phyloP scores from a whole-genome alignment of 2,888 invertebrate species.

The Mycalesis mineus region DNA sequence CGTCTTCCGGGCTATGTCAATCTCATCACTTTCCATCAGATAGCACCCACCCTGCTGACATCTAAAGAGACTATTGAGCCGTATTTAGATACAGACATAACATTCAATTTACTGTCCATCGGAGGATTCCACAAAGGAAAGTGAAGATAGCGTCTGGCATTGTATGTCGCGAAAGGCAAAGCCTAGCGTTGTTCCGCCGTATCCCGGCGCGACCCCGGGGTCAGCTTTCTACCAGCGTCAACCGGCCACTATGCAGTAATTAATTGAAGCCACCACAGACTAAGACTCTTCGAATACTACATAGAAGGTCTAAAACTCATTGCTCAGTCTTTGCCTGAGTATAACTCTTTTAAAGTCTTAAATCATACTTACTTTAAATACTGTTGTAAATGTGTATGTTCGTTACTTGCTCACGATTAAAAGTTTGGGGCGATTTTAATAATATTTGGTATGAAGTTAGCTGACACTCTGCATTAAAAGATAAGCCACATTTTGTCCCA shows the following conservation, averaged over 20 bases:
- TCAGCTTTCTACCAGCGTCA: conserved; percentile 61
- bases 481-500: no score
- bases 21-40: conserved; percentile 1
- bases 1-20: background rate
- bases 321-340: no score
- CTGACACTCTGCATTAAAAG: no score
- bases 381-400: no score
- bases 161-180: conserved; percentile 24
- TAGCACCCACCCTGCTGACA: background rate
- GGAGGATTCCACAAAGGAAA: conserved; percentile 21
- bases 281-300: conserved; percentile 18
- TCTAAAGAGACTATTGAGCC: conserved; percentile 1
- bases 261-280: conserved; percentile 39
- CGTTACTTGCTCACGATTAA: no score
- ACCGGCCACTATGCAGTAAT: conserved; percentile 54
- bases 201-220: conserved; percentile 54
- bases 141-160: conserved; percentile 22
- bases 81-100: conserved; percentile 13
- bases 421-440: no score
- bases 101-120: conserved; percentile 8
- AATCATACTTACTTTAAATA: no score
- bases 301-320: no score
- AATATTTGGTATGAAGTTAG: no score
- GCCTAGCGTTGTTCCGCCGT: conserved; percentile 24
- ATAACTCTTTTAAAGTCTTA: no score